Percentiles rank a stretch among this genome's conserved stretches.
These are phyloP conservation scores for Anaspis maculata DNA, from an alignment of 2,888 invertebrate genomes.

Conservation along the genomic window DNA sequence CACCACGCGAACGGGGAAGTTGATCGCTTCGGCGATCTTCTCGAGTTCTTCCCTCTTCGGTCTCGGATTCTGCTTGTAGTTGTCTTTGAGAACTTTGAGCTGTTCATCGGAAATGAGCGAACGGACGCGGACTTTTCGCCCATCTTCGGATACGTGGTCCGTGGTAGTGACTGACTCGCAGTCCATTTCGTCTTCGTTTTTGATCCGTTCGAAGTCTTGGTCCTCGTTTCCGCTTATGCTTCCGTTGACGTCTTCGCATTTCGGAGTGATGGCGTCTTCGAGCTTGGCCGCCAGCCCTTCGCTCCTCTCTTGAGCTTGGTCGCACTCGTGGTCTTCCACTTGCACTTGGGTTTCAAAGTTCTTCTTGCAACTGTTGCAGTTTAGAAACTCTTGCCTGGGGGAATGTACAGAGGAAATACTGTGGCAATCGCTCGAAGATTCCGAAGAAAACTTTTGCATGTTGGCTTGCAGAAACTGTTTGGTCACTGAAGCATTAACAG, in stretches of 20 bases:
- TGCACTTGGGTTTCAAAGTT: conserved; percentile 52
- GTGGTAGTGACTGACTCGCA: conserved; percentile 46
- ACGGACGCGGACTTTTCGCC: conserved; percentile 80
- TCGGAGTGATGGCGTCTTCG: conserved; percentile 54
- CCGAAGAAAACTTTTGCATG: conserved; percentile 57
- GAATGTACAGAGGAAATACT: conserved; percentile 32
- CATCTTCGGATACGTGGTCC: conserved; percentile 45
- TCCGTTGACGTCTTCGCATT: conserved; percentile 44
- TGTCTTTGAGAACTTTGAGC: conserved; percentile 76
- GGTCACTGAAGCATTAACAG: conserved; percentile 66
- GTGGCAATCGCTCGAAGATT: conserved; percentile 44
- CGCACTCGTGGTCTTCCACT: conserved; percentile 65
- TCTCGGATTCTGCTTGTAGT: conserved; percentile 83
- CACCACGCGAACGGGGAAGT: conserved; percentile 70
- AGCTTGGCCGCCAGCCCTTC: conserved; percentile 73
- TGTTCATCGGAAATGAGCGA: conserved; percentile 94
- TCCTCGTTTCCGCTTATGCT: conserved; percentile 41
- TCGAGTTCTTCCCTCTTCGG: conserved; percentile 92
- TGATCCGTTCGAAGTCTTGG: conserved; percentile 47
- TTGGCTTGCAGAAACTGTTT: conserved; percentile 65
- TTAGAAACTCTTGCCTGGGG: conserved; percentile 37
- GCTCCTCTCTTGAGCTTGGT: conserved; percentile 54
- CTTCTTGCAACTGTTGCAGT: conserved; percentile 53
- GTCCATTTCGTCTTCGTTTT: conserved; percentile 45
- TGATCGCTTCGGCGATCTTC: conserved; percentile 72